Evolutionary conservation across 2,888 invertebrate species (phyloP), one percentile per base, ranked within the genome.

Genomic region (Ennomos fuscantarius): DNA sequence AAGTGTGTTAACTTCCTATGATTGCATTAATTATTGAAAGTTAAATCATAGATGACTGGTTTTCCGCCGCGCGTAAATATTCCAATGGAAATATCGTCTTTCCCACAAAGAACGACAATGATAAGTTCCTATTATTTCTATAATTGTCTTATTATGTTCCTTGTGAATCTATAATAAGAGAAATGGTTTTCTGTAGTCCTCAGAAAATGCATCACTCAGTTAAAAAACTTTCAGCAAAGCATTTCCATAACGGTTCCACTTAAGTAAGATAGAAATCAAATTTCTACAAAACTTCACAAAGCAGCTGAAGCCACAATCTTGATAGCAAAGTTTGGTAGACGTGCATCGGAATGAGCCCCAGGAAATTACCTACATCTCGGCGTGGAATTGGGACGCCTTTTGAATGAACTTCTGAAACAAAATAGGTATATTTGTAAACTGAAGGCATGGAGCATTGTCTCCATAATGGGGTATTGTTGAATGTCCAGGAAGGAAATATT

Each of bases 391-490:
- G 50, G 49, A 51, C 62, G 60, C 62, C 58, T 58, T 44, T 55
- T 49, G 40, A 62, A 56, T 48, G 54, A 55, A 45, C 47, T 54
- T 55, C 52, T 53, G 13, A 56, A 55, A 54, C 63, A 41, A 56
- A 54, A 9, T 59, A 52, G 24, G 45, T 58, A 41, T 54, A 47
- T 64, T 60, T 67, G 67, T 55, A 47, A 64, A 67, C 67, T 51
- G 45, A 62, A 66, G 69, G 71, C 60, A 69, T 72, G 75, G 74
- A 73, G 77, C 81, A 81, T 85, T 84, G 86, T 82, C 70, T 78
- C 69, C 71, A 51, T 84, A 85, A 86, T 87, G 74, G 82, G 65
- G 74, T 69, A 86, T 87, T 89, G 87, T 89, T 74, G 68, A 79
- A 77, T 73, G 76, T 78, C 78, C 74, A 69, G 78, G 55, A 62